Evolutionary conservation across 1,140 invertebrate genomes (phyloP).

Genomic region (Drosophila simulans): DNA sequence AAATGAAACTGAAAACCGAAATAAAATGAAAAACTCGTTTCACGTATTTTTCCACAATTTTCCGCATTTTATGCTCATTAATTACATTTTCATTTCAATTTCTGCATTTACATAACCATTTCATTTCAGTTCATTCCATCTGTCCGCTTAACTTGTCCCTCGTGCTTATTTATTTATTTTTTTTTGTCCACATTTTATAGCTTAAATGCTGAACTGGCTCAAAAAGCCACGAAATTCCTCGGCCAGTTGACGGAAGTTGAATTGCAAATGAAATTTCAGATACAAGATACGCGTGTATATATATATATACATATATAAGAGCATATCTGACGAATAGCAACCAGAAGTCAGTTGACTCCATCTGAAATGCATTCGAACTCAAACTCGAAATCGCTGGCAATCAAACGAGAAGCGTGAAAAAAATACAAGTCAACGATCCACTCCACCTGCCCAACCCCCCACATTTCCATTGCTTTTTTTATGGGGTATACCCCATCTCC

Average conservation of each 20-base stretch:
- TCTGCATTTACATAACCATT: constrained; percentile 79
- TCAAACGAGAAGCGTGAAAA: constrained; percentile 47
- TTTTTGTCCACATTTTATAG: constrained; percentile 12
- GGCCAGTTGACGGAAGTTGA: constrained; percentile 75
- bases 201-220: constrained; percentile 47
- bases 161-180: constrained; percentile 1
- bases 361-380: constrained; percentile 48
- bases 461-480: background rate
- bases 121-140: constrained; percentile 60
- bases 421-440: constrained; percentile 13
- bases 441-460: background rate
- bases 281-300: constrained; percentile 35
- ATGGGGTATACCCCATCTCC: constrained; percentile 14
- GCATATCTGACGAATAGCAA: constrained; percentile 18
- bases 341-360: constrained; percentile 21
- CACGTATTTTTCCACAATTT: constrained; percentile 69
- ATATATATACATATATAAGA: background rate
- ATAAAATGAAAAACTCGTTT: constrained; percentile 72
- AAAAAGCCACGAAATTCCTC: constrained; percentile 65
- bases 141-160: constrained; percentile 20
- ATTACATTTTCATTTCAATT: constrained; percentile 78
- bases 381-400: constrained; percentile 35
- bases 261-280: constrained; percentile 75
- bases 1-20: constrained; percentile 33
- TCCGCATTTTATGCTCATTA: constrained; percentile 81